Base-by-base conservation (phyloP, 2,797 vertebrate genomes). In the Echeneis naucrates region DNA sequence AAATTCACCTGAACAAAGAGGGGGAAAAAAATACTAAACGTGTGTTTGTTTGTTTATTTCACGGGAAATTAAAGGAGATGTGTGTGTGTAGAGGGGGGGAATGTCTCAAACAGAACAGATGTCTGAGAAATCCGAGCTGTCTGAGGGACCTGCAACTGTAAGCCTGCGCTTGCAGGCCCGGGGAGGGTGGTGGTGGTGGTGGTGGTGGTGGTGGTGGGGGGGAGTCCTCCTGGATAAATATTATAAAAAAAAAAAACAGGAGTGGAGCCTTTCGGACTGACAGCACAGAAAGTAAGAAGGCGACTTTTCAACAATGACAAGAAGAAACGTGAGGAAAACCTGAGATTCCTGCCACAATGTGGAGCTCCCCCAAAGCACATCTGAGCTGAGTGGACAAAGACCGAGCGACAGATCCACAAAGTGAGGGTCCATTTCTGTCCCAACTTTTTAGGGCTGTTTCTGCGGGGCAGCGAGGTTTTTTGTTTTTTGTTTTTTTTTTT, bases 351-450 rank as follows among this genome's bases (percentile, higher is more conserved):
- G 68, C 55, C 30, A n/a, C 62, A 40, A 21, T 13, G 68, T 75
- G 64, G 38, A 17, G 67, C 79, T 70, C 2, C n/a, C 2, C n/a
- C 45, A 23, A 65, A 69, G 23, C 79, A 11, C 83, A 60, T 60
- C 75, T 51, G 77, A 86, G 69, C 75, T 51, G 77, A 86, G 69
- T 80, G 89, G 90, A 93, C 91, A 92, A 92, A 93, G 89, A 93
- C 30, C 68, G 75, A 48, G 78, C 83, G 85, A 71, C 81, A 87
- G 65, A 72, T 14, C 37, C 13, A 68, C 24, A 76, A 88, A 92
- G 91, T 1, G 2, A 68, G 68, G 65, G n/a, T 6, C 53, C 9
- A 2, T 66, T 81, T 45, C 13, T 23, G 6, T 40, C 63, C 14
- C 32, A 89, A 91, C 87, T 92, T 90, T 90, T 84, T 64, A 63